Conservation (phyloP, 1,140 invertebrate genomes). For the Plectus sambesii region DNA sequence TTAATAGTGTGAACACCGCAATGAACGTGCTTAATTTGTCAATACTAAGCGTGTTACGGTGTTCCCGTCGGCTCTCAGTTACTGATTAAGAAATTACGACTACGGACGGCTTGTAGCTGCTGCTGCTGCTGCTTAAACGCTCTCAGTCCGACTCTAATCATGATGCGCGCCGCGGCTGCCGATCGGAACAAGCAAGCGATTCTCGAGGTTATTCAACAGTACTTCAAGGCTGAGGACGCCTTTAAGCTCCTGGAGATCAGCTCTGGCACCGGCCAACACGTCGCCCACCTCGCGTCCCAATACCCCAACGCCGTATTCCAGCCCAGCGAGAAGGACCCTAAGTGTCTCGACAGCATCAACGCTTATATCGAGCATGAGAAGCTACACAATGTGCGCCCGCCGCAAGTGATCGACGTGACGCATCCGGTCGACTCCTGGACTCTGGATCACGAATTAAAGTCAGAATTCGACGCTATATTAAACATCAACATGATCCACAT, state of each 20-base stretch:
- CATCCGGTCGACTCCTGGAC: constrained; percentile 52
- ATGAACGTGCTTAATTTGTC: too few species aligned
- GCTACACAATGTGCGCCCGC: constrained; percentile 58
- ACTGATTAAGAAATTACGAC: too few species aligned
- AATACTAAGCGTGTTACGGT: too few species aligned
- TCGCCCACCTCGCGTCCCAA: constrained; percentile 60
- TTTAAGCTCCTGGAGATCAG: constrained; percentile 60
- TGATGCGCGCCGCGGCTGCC: constrained; percentile 52
- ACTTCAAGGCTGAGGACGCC: constrained; percentile 47
- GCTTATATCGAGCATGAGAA: constrained; percentile 54
- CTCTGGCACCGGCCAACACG: constrained; percentile 71
- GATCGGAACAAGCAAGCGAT: constrained; percentile 67
- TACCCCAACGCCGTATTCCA: constrained; percentile 64
- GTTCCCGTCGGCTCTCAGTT: too few species aligned
- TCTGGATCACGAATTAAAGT: constrained; percentile 12
- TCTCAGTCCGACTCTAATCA: constrained; percentile 21
- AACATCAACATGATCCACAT: constrained; percentile 79
- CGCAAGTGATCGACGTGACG: constrained; percentile 59
- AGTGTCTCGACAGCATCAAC: constrained; percentile 59
- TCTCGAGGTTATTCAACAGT: constrained; percentile 57
- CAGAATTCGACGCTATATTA: constrained; percentile 59
- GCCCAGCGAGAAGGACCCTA: constrained; percentile 61
- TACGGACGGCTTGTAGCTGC: too few species aligned
- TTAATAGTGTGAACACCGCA: too few species aligned
- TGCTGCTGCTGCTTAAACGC: constrained; percentile 15